These are phyloP conservation scores for Mayetiola destructor DNA, from an alignment of 2,888 invertebrate genomes.

Conservation along the genomic window DNA sequence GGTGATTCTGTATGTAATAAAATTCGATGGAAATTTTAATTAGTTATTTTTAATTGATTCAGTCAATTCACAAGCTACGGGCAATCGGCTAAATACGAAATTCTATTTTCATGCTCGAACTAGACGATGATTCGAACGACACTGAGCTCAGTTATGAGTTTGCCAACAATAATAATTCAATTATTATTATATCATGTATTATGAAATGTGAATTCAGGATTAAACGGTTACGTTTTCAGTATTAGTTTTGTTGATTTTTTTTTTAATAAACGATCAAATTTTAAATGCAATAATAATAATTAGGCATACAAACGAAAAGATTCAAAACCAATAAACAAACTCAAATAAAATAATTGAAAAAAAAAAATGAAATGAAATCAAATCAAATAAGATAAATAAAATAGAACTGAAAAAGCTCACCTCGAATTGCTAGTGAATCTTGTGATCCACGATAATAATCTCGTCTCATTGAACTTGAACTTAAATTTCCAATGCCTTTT, in stretches of 20 bases:
- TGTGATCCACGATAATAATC: constrained; percentile 86
- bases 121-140: no score
- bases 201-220: no score
- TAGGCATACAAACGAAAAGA: constrained; percentile 13
- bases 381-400: constrained; percentile 25
- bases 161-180: no score
- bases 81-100: no score
- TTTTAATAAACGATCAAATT: not conserved
- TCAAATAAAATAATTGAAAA: constrained; percentile 19
- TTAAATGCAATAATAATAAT: not conserved
- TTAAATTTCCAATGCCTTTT: constrained; percentile 34
- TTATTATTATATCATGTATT: no score
- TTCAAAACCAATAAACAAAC: constrained; percentile 17
- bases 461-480: constrained; percentile 59
- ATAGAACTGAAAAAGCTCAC: constrained; percentile 37
- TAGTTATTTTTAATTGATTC: no score
- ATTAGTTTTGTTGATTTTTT: not conserved
- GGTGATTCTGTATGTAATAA: constrained; percentile 30
- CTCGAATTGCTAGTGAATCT: constrained; percentile 72
- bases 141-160: no score
- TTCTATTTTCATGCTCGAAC: no score
- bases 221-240: no score
- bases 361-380: constrained; percentile 17
- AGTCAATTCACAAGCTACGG: no score
- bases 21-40: constrained; percentile 19